A percentile compares a stretch with the other conserved stretches of the same genome.
These are phyloP conservation scores for Ariolimax columbianus DNA, from an alignment of 2,888 invertebrate species.

Conservation along the genomic window DNA sequence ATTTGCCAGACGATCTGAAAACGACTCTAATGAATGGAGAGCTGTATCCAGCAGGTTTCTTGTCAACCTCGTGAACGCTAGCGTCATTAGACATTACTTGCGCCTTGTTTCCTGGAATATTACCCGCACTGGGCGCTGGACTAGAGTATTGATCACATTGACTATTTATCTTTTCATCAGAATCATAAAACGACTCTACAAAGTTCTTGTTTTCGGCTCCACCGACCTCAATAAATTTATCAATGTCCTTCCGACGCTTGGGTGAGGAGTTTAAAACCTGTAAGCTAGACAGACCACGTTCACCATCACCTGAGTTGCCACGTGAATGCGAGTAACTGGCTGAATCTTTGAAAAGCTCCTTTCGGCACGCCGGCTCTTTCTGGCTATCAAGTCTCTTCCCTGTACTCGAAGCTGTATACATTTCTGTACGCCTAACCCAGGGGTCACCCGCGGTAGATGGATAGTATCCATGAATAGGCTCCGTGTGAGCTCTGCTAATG, in stretches of 20 bases:
- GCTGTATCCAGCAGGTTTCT: background rate
- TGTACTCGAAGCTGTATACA: background rate
- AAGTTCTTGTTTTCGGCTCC: background rate
- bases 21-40: background rate
- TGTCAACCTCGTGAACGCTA: background rate
- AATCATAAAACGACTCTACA: background rate
- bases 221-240: background rate
- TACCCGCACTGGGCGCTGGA: background rate
- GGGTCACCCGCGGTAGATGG: background rate
- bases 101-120: background rate
- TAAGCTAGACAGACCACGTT: background rate
- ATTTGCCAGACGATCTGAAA: background rate
- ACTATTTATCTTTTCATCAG: background rate
- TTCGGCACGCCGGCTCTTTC: slow-evolving; percentile 21
- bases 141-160: background rate
- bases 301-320: background rate
- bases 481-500: background rate
- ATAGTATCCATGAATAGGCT: background rate
- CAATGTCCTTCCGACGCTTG: slow-evolving; percentile 7
- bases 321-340: background rate
- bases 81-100: background rate
- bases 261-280: slow-evolving; percentile 34
- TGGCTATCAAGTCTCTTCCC: slow-evolving; percentile 1
- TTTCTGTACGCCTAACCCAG: slow-evolving; percentile 32
- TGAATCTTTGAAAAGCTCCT: slow-evolving; percentile 42